Percentiles rank a stretch among this genome's conserved stretches.
These are phyloP conservation scores for Xestia c-nigrum DNA, from an alignment of 2,888 invertebrate species.

Conservation along the genomic window DNA sequence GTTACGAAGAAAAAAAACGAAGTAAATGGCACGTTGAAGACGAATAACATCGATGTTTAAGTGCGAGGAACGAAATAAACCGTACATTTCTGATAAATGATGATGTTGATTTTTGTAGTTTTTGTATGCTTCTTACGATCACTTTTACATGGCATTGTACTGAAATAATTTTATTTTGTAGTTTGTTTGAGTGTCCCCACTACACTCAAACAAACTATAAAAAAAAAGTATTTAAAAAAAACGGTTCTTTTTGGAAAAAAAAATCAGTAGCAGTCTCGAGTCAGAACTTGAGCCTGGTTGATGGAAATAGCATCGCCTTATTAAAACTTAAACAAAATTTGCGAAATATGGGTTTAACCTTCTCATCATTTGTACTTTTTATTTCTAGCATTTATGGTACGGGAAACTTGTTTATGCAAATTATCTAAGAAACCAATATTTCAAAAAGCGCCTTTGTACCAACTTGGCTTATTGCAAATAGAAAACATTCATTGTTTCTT, in stretches of 20 bases:
- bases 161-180: neutral
- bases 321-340: neutral
- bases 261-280: neutral
- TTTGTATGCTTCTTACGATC: neutral
- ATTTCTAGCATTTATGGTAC: neutral
- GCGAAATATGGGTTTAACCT: neutral
- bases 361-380: neutral
- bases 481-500: neutral
- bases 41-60: conserved; percentile 30
- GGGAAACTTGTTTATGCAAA: neutral
- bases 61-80: conserved; percentile 32
- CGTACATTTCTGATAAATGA: conserved; percentile 2
- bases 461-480: neutral
- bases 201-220: too few relatives aligned
- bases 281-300: neutral
- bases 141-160: neutral
- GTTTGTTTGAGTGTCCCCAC: too few relatives aligned
- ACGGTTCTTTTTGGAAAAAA: neutral
- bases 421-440: neutral
- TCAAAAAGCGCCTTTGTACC: neutral
- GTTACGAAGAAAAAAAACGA: conserved; percentile 54
- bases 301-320: neutral
- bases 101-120: neutral
- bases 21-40: conserved; percentile 44
- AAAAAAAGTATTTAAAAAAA: too few relatives aligned